Evolutionary conservation across 2,888 invertebrate species (phyloP), one percentile per base, ranked within the genome.

Genomic region (Apodemia duryi): DNA sequence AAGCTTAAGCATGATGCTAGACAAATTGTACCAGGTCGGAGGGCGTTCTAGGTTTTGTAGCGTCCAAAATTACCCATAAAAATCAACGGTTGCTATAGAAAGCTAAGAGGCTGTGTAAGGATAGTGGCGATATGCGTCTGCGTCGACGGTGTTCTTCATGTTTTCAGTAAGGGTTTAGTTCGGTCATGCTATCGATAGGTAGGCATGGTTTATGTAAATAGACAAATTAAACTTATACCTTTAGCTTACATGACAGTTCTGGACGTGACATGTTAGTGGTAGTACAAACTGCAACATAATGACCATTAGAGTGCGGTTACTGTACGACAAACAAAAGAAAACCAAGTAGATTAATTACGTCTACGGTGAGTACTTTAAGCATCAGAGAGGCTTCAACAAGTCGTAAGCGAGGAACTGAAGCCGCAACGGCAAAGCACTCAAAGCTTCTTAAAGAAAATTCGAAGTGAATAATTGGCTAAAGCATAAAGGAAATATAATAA

Each of bases 271-370:
- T 90, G 91, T 91, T 91, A 91, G 91, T 91, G 90, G 91, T 89
- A 88, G 91, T 87, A 91, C 90, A 91, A 89, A 91, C 91, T 91
- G 91, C 91, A 91, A 91, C 91, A 91, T 91, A 91, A 91, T 88
- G 88, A 91, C 91, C 90, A 91, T 91, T 91, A 87, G 81, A 89
- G 90, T 91, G 91, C 91, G 86, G 89, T 91, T 91, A 91, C 91
- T 89, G 89, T 89, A 90, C 90, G 90, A 89, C 86, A 90, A 91
- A 90, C 88, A 90, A 90, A 91, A 90, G 79, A 88, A 87, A 90
- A 88, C 87, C 88, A 85, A 87, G 85, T 86, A 77, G 82, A 86
- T 85, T 83, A 85, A 86, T 85, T 88, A 90, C 84, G 79, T 81
- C 91, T 91, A 90, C 90, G 72, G 90, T 91, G 91, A 89, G 85